Percentiles rank a stretch among this genome's conserved stretches.
Conservation (phyloP, 1,140 invertebrate genomes). For the Hylaeus anthracinus region DNA sequence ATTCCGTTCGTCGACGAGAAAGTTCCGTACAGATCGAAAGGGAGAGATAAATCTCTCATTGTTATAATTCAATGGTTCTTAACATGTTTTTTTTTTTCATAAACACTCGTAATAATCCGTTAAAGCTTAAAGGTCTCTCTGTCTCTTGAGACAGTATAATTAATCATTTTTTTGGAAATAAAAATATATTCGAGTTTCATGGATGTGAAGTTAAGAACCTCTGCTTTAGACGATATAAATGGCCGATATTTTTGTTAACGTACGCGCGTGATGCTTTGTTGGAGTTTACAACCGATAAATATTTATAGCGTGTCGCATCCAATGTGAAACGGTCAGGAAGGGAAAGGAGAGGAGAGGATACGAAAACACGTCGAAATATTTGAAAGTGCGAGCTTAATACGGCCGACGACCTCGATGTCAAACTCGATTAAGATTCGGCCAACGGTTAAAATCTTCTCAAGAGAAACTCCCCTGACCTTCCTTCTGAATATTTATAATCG, state of each 20-base stretch:
- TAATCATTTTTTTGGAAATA: too few relatives aligned
- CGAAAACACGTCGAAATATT: constrained; percentile 29
- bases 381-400: constrained; percentile 55
- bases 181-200: too few relatives aligned
- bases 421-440: constrained; percentile 45
- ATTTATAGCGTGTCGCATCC: not conserved
- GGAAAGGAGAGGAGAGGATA: not conserved
- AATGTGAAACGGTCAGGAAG: not conserved
- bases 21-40: constrained; percentile 26
- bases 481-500: constrained; percentile 61
- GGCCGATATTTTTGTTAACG: not conserved
- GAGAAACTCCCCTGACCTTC: constrained; percentile 59
- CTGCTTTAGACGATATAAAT: not conserved
- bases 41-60: not conserved
- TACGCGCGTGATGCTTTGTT: not conserved
- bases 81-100: too few relatives aligned
- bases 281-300: not conserved
- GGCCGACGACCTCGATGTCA: constrained; percentile 49
- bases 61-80: not conserved
- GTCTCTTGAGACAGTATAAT: too few relatives aligned
- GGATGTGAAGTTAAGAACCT: too few relatives aligned
- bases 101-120: too few relatives aligned
- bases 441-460: constrained; percentile 4
- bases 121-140: too few relatives aligned
- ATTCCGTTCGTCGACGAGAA: constrained; percentile 43